Evolutionary conservation across 1,140 invertebrate genomes (phyloP), one percentile per base, ranked within the genome.

Genomic region (Drosophila kanapiae): DNA sequence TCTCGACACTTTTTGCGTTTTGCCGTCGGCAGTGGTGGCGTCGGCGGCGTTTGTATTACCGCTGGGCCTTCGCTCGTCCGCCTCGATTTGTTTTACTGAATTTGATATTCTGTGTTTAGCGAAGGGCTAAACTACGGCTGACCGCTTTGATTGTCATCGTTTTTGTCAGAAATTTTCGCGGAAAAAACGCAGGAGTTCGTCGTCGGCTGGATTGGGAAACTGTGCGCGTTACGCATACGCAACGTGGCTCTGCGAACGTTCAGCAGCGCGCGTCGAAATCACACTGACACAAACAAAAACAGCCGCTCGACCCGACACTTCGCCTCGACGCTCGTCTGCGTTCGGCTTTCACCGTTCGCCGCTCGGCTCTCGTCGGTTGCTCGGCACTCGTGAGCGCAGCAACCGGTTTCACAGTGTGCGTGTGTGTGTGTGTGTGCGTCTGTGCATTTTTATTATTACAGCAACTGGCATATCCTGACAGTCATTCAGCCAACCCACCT

Each of bases 221-320:
- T 72, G 53, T 71, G 42, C 67, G 68, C 53, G 67, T 72, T 71
- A 76, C 79, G 79, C 49, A 70, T 58, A 76, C 56, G 78, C 53
- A 76, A 58, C 75, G 75, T 78, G 37, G 57, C 47, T 62, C 61
- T 81, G 49, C 81, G 82, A 86, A 92, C 91, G 91, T 92, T 90
- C 78, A 82, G 87, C 78, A 80, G 80, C 91, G 91, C 91, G 88
- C 91, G 91, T 92, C 91, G 88, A 92, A 92, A 82, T 82, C 80
- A 81, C 78, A 92, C 78, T 90, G 86, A 80, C 82, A 90, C 81
- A 85, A 88, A 88, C 86, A 85, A 90, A 79, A 85, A 85, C 84
- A 58, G 77, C 35, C 75, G 76, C 61, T 62, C 51, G 68, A 60
- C 40, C 67, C 51, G 51, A 63, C 38, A 72, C 49, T 53, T 18